phyloP scores from a whole-genome alignment of 2,113 vertebrate genomes.

The Eurypyga helias region DNA sequence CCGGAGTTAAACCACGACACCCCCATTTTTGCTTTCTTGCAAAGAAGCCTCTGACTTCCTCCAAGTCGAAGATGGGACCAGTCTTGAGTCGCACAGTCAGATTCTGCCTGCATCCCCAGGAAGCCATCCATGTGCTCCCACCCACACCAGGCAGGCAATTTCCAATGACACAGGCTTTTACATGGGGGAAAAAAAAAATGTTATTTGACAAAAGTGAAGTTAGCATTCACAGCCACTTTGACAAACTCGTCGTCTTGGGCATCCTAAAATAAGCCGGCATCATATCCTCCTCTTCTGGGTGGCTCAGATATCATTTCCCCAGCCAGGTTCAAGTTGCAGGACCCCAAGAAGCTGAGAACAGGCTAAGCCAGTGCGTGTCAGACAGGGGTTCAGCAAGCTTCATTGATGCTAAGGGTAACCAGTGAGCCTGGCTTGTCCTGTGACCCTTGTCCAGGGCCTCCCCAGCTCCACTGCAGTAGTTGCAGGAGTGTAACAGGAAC shows the following conservation, averaged over 20 bases:
- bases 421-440: not conserved
- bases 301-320: not conserved
- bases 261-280: not conserved
- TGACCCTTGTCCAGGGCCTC: not conserved
- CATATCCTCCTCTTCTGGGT: not conserved
- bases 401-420: too few species aligned
- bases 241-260: not conserved
- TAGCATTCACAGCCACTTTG: not conserved
- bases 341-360: not conserved
- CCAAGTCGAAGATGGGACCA: not conserved
- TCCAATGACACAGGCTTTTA: not conserved
- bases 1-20: too few species aligned
- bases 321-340: not conserved
- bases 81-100: too few species aligned
- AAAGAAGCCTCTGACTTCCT: not conserved
- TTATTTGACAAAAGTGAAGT: not conserved
- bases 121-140: not conserved
- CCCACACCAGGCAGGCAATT: not conserved
- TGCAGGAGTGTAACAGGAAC: not conserved
- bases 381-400: not conserved
- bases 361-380: not conserved
- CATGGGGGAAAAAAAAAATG: not conserved
- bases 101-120: not conserved
- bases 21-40: not conserved
- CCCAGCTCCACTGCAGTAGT: not conserved